Conservation (phyloP, 2,113 vertebrate genomes). For the Sander vitreus region DNA sequence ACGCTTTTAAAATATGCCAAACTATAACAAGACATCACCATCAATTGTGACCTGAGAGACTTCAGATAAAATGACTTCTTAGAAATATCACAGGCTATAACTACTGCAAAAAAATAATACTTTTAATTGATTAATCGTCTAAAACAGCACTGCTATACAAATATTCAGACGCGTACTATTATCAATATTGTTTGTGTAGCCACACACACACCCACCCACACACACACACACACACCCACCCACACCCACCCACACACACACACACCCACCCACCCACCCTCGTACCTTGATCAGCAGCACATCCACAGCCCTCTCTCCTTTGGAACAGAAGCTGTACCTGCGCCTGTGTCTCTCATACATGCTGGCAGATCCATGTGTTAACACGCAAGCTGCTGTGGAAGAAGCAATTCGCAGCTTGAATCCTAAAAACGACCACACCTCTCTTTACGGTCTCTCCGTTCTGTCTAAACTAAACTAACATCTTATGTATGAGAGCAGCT, state of each 20-base stretch:
- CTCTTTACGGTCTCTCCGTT: not conserved
- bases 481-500: not conserved
- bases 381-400: not conserved
- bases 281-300: slow-evolving; percentile 93
- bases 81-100: not conserved
- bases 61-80: not conserved
- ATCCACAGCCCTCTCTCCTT: slow-evolving; percentile 88
- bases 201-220: not conserved
- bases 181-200: not conserved
- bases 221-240: slow-evolving; percentile 2
- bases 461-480: not conserved
- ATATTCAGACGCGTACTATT: not conserved
- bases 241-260: not conserved
- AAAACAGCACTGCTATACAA: not conserved
- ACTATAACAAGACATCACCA: not conserved
- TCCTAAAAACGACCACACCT: not conserved
- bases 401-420: slow-evolving; percentile 5
- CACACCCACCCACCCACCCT: not conserved
- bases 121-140: not conserved
- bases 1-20: not conserved
- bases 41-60: not conserved
- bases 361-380: slow-evolving; percentile 32
- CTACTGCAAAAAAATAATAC: not conserved
- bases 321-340: slow-evolving; percentile 91
- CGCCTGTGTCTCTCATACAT: slow-evolving; percentile 94